Base-by-base conservation (phyloP, 2,888 invertebrate species). In the Cryptus viduatorius region DNA sequence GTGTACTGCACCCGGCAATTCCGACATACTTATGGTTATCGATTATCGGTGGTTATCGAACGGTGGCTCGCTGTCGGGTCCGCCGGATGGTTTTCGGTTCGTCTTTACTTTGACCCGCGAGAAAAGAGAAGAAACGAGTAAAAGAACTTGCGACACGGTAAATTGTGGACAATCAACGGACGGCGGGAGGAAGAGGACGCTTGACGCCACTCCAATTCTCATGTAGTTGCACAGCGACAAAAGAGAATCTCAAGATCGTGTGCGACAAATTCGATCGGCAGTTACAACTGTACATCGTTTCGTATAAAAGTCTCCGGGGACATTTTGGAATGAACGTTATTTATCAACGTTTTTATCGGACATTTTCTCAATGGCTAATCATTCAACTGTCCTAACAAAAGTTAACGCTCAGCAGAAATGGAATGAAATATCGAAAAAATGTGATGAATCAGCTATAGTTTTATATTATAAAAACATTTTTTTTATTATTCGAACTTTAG, bases 31-130 rank as follows among this genome's bases (percentile, higher is more conserved):
- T 53, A 79, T 65, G 72, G 65, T 72, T 72, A 79, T 79, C 79
- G 79, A 79, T 79, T 72, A 72, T 72, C 79, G 48, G 72, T 72
- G 79, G 72, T 79, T 72, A 72, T 72, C 79, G 48, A 79, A 12
- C 79, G 76, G 65, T 67, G 29, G 31, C 12, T 42, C 14, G 50
- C 12, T 31, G 56, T 12, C 50, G 37, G 48, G 37, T 29, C 53
- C 42, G 19, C n/a, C 44, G 50, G 53, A 67, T 53, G 65, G 24
- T 76, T 76, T 76, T 53, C 53, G 8, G 53, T 14, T 16, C 44
- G 42, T 76, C 48, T 12, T 65, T 67, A 42, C 72, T 44, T 59
- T 44, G 42, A 29, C n/a, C n/a, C 24, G 24, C 10, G 56, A 44
- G 42, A 24, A 31, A 14, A 69, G n/a, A 50, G 53, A 8, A 31